Evolutionary conservation across 2,888 invertebrate genomes (phyloP), one percentile per base, ranked within the genome.

Genomic region (Machimus atricapillus): DNA sequence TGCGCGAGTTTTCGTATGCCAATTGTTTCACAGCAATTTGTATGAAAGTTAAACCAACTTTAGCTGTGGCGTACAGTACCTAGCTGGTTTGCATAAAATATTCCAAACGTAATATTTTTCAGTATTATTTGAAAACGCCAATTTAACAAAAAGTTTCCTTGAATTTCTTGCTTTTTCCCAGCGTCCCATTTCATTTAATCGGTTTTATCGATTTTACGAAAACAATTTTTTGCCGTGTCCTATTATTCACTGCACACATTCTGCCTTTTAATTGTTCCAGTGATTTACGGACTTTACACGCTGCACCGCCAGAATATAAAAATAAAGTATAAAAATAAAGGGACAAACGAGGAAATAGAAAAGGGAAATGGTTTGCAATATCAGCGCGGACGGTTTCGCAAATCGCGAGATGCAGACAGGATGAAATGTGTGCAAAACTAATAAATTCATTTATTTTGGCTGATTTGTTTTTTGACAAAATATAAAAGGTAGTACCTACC

Each of bases 191-290:
- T 74, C 58, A 74, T 74, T 85, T 74, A 46, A 74, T 73, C 74
- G 16, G 16, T 74, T 85, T 85, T 43, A 85, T 85, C 74, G 85
- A 85, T 85, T 85, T 74, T 74, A 12, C 46, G 46, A 46, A 79
- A 79, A 79, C 43, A 79, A 46, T 52, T 56, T 34, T 86, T 56
- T 86, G 8, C 23, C 34, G 74, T 86, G n/a, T 74, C 74, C 77
- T 56, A 56, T 77, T 86, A 86, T 86, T 86, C 77, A 77, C 56
- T 74, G 76, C 86, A 86, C 77, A 86, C 56, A 77, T 86, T 77
- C 77, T 86, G 77, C 76, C 77, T 86, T 86, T 86, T 86, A 86
- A 86, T 86, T 86, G 86, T 86, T 86, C 86, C 34, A 86, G 86
- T 86, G 86, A 86, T 86, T 86, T 86, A 86, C 77, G 34, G 56